phyloP scores from a whole-genome alignment of 2,888 invertebrate species.

The Sphaerophoria taeniata region DNA sequence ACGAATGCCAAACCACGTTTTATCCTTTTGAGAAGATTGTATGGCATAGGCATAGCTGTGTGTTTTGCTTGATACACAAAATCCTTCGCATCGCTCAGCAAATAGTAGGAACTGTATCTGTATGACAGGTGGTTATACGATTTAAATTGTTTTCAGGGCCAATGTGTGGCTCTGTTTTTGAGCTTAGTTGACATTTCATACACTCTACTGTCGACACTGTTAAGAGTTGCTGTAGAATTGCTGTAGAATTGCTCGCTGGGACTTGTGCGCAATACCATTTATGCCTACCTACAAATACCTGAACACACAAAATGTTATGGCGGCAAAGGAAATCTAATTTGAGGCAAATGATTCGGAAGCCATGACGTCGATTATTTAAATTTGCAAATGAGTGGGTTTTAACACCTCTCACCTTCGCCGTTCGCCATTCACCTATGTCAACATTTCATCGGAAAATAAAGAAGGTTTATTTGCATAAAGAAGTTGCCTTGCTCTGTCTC shows the following conservation, averaged over 20 bases:
- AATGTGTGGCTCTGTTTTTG: constrained; percentile 6
- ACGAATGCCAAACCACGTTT: constrained; percentile 40
- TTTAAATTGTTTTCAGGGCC: constrained; percentile 60
- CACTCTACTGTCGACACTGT: too few relatives aligned
- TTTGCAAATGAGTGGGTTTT: constrained; percentile 58
- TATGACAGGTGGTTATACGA: constrained; percentile 61
- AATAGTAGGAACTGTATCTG: constrained; percentile 54
- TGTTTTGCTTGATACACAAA: constrained; percentile 20
- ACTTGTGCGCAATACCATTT: constrained; percentile 39
- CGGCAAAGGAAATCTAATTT: constrained; percentile 55
- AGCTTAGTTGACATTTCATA: constrained; percentile 22
- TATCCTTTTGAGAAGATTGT: constrained; percentile 29
- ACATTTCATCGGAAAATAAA: constrained; percentile 45
- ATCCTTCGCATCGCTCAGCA: constrained; percentile 50
- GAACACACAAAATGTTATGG: too few relatives aligned
- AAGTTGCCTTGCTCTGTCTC: not conserved
- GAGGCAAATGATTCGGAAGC: constrained; percentile 66
- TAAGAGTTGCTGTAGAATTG: constrained; percentile 9
- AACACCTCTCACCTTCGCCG: constrained; percentile 49
- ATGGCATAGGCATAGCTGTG: not conserved
- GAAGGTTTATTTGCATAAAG: constrained; percentile 24
- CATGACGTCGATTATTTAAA: constrained; percentile 70
- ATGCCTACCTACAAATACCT: too few relatives aligned
- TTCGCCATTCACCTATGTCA: not conserved
- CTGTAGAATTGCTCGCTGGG: not conserved